Evolutionary conservation across 2,888 invertebrate genomes (phyloP).

Genomic region (Yponomeuta cagnagella): DNA sequence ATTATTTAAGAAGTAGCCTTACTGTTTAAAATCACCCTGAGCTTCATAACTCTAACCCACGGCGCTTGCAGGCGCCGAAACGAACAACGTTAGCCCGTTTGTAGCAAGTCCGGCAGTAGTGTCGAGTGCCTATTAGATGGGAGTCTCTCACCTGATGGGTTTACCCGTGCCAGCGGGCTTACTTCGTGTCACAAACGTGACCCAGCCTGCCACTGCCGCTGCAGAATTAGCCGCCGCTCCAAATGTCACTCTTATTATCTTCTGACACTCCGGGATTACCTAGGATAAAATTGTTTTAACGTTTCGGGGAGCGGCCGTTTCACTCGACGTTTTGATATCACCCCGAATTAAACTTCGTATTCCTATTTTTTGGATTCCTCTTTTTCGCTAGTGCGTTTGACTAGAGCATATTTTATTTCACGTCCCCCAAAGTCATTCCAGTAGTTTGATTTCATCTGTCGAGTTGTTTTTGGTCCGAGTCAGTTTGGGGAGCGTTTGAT

Average conservation of each 20-base stretch:
- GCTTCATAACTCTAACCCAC: too few species aligned
- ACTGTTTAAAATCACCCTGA: too few species aligned
- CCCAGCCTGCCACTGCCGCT: conserved; percentile 46
- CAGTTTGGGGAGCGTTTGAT: conserved; percentile 61
- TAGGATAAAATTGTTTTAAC: conserved; percentile 72
- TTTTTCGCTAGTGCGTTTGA: conserved; percentile 22
- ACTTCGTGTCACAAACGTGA: conserved; percentile 64
- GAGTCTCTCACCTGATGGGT: conserved; percentile 62
- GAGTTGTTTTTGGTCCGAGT: conserved; percentile 25
- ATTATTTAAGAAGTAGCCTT: too few species aligned
- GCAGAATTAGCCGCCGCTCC: conserved; percentile 70
- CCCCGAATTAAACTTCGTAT: conserved; percentile 52
- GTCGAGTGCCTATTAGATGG: conserved; percentile 43
- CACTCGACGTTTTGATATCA: conserved; percentile 59
- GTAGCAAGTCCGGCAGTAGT: conserved; percentile 25
- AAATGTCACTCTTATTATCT: conserved; percentile 75
- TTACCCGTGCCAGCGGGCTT: conserved; percentile 66
- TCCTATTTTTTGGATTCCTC: conserved; percentile 39
- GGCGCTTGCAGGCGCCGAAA: neutral
- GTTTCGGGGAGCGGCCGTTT: conserved; percentile 55
- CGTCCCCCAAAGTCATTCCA: neutral
- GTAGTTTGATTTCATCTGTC: conserved; percentile 11
- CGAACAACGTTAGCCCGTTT: conserved; percentile 26
- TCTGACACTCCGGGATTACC: conserved; percentile 71
- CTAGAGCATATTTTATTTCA: neutral